Percentiles rank a stretch among this genome's conserved stretches.
Conservation (phyloP, 2,888 invertebrate species). For the Apamea monoglypha region DNA sequence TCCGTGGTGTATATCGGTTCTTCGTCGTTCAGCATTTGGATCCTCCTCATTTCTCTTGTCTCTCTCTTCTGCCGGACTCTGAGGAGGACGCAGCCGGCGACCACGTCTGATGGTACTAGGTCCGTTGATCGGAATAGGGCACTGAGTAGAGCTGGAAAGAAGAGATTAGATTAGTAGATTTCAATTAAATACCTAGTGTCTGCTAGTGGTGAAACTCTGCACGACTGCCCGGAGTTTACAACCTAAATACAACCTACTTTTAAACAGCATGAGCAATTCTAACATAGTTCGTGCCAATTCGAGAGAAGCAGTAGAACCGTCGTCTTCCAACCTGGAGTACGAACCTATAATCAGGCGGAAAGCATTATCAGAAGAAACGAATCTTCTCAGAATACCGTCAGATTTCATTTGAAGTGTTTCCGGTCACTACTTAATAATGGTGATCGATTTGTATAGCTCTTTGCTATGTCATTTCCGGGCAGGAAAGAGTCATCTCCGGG, state of each 20-base stretch:
- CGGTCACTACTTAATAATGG: conserved; percentile 8
- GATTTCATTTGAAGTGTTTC: conserved; percentile 35
- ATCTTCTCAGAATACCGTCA: conserved; percentile 20
- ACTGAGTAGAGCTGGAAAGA: conserved; percentile 92
- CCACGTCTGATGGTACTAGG: conserved; percentile 96
- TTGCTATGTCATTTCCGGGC: conserved; percentile 36
- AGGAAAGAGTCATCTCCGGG: conserved; percentile 24
- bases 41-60: conserved; percentile 92
- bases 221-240: neutral
- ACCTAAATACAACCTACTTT: neutral
- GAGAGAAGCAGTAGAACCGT: too few species aligned
- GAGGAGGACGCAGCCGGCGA: conserved; percentile 96
- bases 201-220: neutral
- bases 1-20: conserved; percentile 92
- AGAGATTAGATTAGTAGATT: neutral
- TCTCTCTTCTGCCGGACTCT: conserved; percentile 94
- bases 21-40: conserved; percentile 91
- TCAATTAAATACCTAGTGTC: neutral
- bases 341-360: neutral
- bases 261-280: neutral
- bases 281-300: neutral
- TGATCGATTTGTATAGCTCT: conserved; percentile 28
- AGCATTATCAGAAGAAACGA: conserved; percentile 12
- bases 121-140: conserved; percentile 96
- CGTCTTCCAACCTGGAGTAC: neutral